Base-by-base conservation (phyloP, 1,140 invertebrate species). In the Atta cephalotes region DNA sequence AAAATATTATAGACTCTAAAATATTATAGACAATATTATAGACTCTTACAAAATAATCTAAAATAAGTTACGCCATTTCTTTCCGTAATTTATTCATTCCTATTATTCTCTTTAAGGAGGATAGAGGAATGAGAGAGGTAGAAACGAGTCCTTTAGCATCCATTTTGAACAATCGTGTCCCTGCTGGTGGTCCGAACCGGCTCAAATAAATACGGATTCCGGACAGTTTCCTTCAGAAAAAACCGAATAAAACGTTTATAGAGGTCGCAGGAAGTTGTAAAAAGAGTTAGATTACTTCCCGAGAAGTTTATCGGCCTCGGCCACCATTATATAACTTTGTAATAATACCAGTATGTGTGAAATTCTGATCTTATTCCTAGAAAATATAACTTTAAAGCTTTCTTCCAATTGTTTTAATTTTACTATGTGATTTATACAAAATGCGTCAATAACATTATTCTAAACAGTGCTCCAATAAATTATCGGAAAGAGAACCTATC, bases 121-220 rank as follows among this genome's bases (percentile, higher is more conserved):
- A 62, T 74, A 74, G 21, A 74, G 39, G 39, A 35, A 62, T 88
- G 39, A 56, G 7, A 49, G 6, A 45, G 51, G 12, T 16, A 68
- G 18, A 72, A 31, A 10, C 45, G 21, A 77, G 53, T 72, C 72
- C 49, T 87, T 87, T 77, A 71, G 63, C 39, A 18, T 77, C 39
- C 78, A 45, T 65, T 77, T 84, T 53, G n/a, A 49, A 58, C 39
- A 68, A 68, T 45, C 31, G 49, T 56, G 51, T 53, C 49, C 45
- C 45, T 76, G 70, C 72, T 78, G 80, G 78, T 85, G 79, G 88
- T 65, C 56, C 63, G 45, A 49, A 77, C 71, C 21, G 45, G 56
- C 0, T 84, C 70, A 49, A 65, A 87, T 88, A 89, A 89, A 89
- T 88, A 77, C 58, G 39, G 78, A 88, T 88, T 84, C 56, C 45